Base-by-base conservation (phyloP, 1,140 invertebrate species). In the Drosophila lacertosa region DNA sequence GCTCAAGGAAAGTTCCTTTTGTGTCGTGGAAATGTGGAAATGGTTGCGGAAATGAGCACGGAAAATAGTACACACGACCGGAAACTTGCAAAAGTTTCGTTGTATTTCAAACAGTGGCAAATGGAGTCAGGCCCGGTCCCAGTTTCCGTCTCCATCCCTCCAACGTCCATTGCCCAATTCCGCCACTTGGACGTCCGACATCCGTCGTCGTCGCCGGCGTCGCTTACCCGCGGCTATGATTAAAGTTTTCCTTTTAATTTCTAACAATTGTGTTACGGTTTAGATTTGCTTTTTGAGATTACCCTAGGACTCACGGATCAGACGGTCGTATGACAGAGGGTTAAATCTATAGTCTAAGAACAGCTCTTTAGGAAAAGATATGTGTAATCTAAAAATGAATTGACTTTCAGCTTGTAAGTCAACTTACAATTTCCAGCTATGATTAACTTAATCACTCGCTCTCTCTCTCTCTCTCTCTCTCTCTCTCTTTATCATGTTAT, bases 171-270 rank as follows among this genome's bases (percentile, higher is more conserved):
- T 24, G 13, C 22, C 42, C 32, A 53, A 24, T 57, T 48, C 71
- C 59, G 68, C 48, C 60, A 67, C 68, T 82, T 44, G 32, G 47
- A 65, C 67, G 50, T 59, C 45, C 55, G 18, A 65, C 48, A 42
- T 57, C 53, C 53, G 42, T 42, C 51, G 15, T 53, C 48, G 53
- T 4, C 35, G 44, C 16, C 59, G 44, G 10, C 54, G 54, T 24
- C 54, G 24, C 57, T 35, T 62, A 39, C 77, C 77, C 67, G 77
- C 74, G 82, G 77, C 70, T 75, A 88, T 88, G 82, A 88, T 89
- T 88, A 88, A 88, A 88, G 82, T 88, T 88, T 88, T 88, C 77
- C 82, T 88, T 88, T 82, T 88, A 88, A 88, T 88, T 88, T 78
- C 83, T 69, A 88, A 82, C 82, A 88, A 88, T 88, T 88, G 82